These are phyloP conservation scores for Embidobia sp. DNA, from an alignment of 2,888 invertebrate species.

Conservation along the genomic window DNA sequence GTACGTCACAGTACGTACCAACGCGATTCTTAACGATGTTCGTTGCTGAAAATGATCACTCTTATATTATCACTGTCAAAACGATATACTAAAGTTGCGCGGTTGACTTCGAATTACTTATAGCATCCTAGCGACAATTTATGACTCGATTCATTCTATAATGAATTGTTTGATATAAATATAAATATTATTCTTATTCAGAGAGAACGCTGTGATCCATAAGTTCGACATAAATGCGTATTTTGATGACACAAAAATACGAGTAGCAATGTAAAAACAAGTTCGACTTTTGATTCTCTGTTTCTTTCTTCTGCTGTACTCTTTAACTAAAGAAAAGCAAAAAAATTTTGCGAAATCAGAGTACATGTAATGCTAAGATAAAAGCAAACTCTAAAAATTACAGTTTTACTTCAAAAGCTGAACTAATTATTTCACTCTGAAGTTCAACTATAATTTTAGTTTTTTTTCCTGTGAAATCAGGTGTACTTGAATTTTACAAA, in stretches of 20 bases:
- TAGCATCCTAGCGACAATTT: conserved; percentile 51
- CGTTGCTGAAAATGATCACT: conserved; percentile 46
- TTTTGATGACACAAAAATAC: conserved; percentile 29
- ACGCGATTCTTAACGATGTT: conserved; percentile 46
- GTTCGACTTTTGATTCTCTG: conserved; percentile 14
- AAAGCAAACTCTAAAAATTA: too few relatives aligned
- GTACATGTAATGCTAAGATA: too few relatives aligned
- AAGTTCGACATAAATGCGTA: conserved; percentile 56
- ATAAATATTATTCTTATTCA: conserved; percentile 59
- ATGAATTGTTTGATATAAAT: conserved; percentile 57
- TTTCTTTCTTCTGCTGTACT: conserved; percentile 1
- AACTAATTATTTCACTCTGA: too few relatives aligned
- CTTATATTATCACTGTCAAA: conserved; percentile 61
- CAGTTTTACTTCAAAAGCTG: too few relatives aligned
- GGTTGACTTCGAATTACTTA: conserved; percentile 54
- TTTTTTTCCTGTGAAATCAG: too few relatives aligned
- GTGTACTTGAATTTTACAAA: too few relatives aligned
- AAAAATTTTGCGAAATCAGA: too few relatives aligned
- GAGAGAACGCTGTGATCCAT: conserved; percentile 59
- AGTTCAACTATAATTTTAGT: too few relatives aligned
- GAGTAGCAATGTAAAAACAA: conserved; percentile 27
- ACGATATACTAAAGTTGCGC: conserved; percentile 48
- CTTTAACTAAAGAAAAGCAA: too few relatives aligned
- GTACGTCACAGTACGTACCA: conserved; percentile 60
- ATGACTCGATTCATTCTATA: conserved; percentile 43